Percentiles rank a stretch among this genome's conserved stretches.
Evolutionary conservation across 2,113 vertebrate genomes (phyloP).

Genomic region (Oceanodroma tethys): DNA sequence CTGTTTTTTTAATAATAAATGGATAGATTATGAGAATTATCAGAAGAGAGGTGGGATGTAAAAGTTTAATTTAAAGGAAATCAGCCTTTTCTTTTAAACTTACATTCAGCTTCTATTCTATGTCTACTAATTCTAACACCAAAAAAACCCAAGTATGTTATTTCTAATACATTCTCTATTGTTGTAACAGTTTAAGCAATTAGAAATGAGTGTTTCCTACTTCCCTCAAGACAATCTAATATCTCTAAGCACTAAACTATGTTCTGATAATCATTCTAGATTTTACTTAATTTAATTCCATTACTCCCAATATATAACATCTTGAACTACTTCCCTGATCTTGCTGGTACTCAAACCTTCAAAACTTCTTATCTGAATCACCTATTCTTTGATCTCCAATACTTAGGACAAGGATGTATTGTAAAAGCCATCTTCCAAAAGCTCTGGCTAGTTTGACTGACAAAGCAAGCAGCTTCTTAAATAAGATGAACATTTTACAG

Average conservation of each 20-base stretch:
- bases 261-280: not conserved
- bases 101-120: not conserved
- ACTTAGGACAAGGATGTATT: not conserved
- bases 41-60: not conserved
- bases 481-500: not conserved
- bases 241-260: not conserved
- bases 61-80: not conserved
- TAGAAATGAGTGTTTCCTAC: not conserved
- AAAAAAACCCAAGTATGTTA: accelerated
- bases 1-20: not conserved
- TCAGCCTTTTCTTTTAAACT: not conserved
- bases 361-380: not conserved
- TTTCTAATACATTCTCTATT: not conserved
- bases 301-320: not conserved
- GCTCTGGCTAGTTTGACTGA: not conserved
- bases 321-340: not conserved
- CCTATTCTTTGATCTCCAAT: not conserved
- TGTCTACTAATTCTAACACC: not conserved
- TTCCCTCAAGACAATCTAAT: not conserved
- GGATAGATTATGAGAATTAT: not conserved
- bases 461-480: not conserved
- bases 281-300: not conserved
- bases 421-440: not conserved
- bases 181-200: not conserved
- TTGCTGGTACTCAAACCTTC: not conserved